Percentiles rank a stretch among this genome's conserved stretches.
Conservation (phyloP, 2,888 invertebrate genomes). For the Patella caerulea region DNA sequence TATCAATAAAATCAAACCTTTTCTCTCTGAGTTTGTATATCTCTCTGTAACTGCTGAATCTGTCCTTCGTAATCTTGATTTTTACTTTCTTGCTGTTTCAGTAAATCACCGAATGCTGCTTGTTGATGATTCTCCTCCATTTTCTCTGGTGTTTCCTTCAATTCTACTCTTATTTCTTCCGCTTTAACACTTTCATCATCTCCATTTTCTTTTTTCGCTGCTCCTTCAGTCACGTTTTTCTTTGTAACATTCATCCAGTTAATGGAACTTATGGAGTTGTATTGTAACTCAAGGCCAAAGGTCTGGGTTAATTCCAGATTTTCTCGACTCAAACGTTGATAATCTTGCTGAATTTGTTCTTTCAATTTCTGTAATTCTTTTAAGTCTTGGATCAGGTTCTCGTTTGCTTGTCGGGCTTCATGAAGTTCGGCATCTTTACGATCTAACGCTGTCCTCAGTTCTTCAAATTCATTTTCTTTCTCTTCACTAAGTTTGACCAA, state of each 20-base stretch:
- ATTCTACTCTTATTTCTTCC: conserved; percentile 21
- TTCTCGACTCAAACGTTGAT: conserved; percentile 46
- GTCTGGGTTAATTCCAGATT: conserved; percentile 51
- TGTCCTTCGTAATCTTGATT: conserved; percentile 1
- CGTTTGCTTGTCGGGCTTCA: conserved; percentile 46
- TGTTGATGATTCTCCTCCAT: not conserved
- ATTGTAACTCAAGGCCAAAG: conserved; percentile 17
- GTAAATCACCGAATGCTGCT: not conserved
- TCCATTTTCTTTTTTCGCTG: conserved; percentile 21
- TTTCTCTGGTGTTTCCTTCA: conserved; percentile 21
- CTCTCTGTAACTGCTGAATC: not conserved
- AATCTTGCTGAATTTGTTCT: conserved; percentile 51
- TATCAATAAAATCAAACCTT: not conserved
- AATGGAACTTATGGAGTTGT: not conserved
- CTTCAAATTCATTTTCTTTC: conserved; percentile 32
- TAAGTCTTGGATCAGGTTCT: conserved; percentile 54
- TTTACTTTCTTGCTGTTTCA: not conserved
- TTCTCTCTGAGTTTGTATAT: not conserved
- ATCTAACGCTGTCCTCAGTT: conserved; percentile 29
- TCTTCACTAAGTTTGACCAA: conserved; percentile 34
- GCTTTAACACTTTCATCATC: conserved; percentile 22
- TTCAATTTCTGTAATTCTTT: conserved; percentile 48
- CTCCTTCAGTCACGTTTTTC: conserved; percentile 24
- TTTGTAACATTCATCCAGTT: not conserved
- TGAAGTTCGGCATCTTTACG: conserved; percentile 37